phyloP scores from a whole-genome alignment of 1,140 invertebrate species.

The Archivesica marissinica region DNA sequence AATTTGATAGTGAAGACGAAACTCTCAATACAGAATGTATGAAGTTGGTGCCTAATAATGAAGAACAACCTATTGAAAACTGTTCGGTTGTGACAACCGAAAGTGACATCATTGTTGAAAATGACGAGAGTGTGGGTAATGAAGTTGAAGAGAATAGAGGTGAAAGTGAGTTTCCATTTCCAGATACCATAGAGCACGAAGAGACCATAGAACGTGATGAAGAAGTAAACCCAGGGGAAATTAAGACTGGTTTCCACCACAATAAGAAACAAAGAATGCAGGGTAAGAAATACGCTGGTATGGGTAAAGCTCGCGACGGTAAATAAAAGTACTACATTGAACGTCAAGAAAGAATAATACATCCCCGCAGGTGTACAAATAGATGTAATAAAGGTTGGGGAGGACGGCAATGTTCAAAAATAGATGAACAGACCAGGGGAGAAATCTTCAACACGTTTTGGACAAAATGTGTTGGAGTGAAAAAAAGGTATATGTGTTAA shows the following conservation, averaged over 20 bases:
- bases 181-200: constrained; percentile 4
- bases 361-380: neutral
- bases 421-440: neutral
- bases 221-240: neutral
- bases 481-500: constrained; percentile 17
- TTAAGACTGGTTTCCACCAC: neutral
- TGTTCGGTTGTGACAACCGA: too few species aligned
- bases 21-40: neutral
- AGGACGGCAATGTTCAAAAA: neutral
- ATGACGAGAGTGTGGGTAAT: neutral
- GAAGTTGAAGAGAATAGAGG: too few species aligned
- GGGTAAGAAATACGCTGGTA: constrained; percentile 23
- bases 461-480: neutral
- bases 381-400: constrained; percentile 13
- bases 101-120: neutral
- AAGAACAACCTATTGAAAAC: neutral
- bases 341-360: neutral
- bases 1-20: neutral
- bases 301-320: neutral
- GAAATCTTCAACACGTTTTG: neutral
- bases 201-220: neutral
- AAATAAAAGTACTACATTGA: constrained; percentile 6
- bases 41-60: neutral
- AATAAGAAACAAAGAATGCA: constrained; percentile 27
- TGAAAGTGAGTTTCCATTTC: too few species aligned